These are phyloP conservation scores for Cynoglossus semilaevis DNA, from an alignment of 2,113 vertebrate genomes.

Conservation along the genomic window DNA sequence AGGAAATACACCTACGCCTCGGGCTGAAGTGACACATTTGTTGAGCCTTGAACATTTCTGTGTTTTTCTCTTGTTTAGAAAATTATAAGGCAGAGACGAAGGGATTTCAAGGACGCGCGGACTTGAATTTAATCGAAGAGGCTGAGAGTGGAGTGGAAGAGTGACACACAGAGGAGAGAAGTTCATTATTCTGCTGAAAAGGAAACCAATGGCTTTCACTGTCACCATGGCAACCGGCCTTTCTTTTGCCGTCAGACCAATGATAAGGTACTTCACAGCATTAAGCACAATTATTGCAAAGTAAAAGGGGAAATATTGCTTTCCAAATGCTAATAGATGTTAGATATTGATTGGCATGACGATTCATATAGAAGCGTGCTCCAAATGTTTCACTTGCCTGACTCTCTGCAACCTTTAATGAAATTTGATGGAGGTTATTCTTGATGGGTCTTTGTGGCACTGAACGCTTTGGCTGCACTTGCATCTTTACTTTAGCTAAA, in stretches of 20 bases:
- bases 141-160: slow-evolving; percentile 76
- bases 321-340: slow-evolving; percentile 77
- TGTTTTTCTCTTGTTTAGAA: slow-evolving; percentile 67
- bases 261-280: slow-evolving; percentile 82
- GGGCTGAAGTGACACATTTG: slow-evolving; percentile 52
- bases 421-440: slow-evolving; percentile 44
- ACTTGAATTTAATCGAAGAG: slow-evolving; percentile 76
- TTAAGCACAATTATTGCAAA: slow-evolving; percentile 78
- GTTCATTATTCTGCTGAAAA: slow-evolving; percentile 83
- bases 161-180: slow-evolving; percentile 80
- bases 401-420: slow-evolving; percentile 38
- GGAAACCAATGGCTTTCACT: slow-evolving; percentile 81
- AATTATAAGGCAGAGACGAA: slow-evolving; percentile 68
- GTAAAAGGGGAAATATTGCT: slow-evolving; percentile 80
- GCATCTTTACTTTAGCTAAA: slow-evolving; percentile 21
- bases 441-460: slow-evolving; percentile 28
- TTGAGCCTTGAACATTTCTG: slow-evolving; percentile 58
- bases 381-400: slow-evolving; percentile 56
- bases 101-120: slow-evolving; percentile 74
- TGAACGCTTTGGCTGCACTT: slow-evolving; percentile 8
- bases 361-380: slow-evolving; percentile 55
- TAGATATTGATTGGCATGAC: slow-evolving; percentile 75
- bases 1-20: slow-evolving; percentile 26
- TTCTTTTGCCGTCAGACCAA: slow-evolving; percentile 75
- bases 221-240: slow-evolving; percentile 78